Conservation (phyloP, 2,113 vertebrate species). For the Vimba vimba region DNA sequence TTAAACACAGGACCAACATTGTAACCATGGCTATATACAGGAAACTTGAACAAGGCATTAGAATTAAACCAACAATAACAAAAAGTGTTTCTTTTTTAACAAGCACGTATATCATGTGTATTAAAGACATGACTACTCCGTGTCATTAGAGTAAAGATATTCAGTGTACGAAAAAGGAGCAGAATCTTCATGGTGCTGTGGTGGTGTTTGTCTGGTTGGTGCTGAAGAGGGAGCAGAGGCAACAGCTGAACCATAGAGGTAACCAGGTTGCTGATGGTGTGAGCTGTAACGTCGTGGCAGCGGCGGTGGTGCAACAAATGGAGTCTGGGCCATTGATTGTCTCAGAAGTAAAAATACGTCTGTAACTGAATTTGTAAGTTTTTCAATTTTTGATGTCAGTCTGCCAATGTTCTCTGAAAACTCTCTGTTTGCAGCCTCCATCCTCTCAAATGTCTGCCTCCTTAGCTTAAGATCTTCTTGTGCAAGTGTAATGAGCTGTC, state of each 20-base stretch:
- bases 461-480: too few species aligned
- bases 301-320: not conserved
- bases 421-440: not conserved
- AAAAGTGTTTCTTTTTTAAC: not conserved
- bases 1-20: not conserved
- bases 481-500: too few species aligned
- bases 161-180: not conserved
- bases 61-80: not conserved
- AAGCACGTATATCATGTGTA: not conserved
- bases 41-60: not conserved
- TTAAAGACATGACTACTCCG: not conserved
- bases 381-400: constrained; percentile 3
- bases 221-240: not conserved
- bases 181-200: not conserved
- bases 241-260: not conserved
- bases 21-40: not conserved
- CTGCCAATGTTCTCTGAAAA: not conserved
- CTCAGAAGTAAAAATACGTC: not conserved
- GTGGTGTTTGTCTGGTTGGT: not conserved
- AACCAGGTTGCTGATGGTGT: not conserved
- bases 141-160: not conserved
- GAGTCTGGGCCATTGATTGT: not conserved
- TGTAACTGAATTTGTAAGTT: not conserved
- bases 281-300: not conserved
- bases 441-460: not conserved